Conservation (phyloP, 64 coral and sea anemone species). For the Anthopleura sola region DNA sequence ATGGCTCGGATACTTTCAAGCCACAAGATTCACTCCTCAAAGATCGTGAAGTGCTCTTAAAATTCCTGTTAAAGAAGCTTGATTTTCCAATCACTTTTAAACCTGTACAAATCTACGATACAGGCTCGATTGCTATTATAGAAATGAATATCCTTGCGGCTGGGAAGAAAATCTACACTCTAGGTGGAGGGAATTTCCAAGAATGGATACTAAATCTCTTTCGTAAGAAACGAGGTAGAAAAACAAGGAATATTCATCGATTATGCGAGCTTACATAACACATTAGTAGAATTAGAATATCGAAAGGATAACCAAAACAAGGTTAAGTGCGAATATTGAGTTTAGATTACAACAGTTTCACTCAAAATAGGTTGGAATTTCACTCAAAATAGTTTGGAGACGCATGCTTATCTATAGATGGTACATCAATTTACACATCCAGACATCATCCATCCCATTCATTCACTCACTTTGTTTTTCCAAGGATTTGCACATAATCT, state of each 20-base stretch:
- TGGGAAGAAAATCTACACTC: conserved; percentile 69
- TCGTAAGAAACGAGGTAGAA: conserved; percentile 13
- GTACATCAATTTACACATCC: neutral
- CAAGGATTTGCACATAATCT: neutral
- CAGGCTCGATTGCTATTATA: conserved; percentile 82
- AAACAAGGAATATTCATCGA: conserved; percentile 23
- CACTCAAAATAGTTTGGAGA: too few species aligned
- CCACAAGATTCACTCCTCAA: conserved; percentile 31
- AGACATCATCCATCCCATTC: neutral
- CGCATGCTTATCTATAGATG: neutral
- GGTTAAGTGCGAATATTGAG: neutral
- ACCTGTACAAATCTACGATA: conserved; percentile 73
- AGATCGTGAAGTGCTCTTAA: conserved; percentile 52
- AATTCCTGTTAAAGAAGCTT: conserved; percentile 54
- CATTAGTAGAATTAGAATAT: neutral
- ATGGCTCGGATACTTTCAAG: conserved; percentile 88
- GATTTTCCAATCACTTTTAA: conserved; percentile 52
- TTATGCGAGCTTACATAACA: conserved; percentile 43
- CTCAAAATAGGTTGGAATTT: neutral
- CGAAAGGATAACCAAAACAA: neutral
- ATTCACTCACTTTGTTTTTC: neutral
- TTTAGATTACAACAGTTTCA: neutral
- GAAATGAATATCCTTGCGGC: conserved; percentile 96
- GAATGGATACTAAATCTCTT: conserved; percentile 87
- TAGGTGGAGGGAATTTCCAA: conserved; percentile 96